Conservation (phyloP, 1,140 invertebrate species). For the Drosophila lini region DNA sequence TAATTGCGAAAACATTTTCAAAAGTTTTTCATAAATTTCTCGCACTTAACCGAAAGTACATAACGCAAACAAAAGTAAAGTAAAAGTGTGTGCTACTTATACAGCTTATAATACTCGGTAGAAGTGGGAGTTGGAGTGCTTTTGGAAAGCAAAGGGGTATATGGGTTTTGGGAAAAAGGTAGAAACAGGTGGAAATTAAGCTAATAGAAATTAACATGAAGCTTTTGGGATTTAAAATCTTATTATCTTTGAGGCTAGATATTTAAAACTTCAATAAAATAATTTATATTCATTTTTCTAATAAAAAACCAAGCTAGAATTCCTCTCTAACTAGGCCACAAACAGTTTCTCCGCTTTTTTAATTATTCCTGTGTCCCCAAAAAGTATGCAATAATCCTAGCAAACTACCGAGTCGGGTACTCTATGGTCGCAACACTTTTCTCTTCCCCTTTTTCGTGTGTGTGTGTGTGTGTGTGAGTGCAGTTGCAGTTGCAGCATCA, state of each 20-base stretch:
- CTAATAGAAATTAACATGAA: not conserved
- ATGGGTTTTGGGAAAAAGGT: not conserved
- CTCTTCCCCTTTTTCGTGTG: conserved; percentile 5
- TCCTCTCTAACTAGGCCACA: too few relatives aligned
- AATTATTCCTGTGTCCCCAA: not conserved
- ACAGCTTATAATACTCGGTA: conserved; percentile 54
- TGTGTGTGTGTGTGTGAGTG: conserved; percentile 23
- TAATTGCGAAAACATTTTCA: conserved; percentile 68
- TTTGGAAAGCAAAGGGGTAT: not conserved
- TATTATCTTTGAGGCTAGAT: too few relatives aligned
- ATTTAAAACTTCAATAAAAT: too few relatives aligned
- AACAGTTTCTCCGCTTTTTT: not conserved
- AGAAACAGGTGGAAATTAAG: not conserved
- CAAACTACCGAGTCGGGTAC: not conserved
- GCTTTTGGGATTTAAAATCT: too few relatives aligned
- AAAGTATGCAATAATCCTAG: not conserved
- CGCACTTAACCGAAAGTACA: conserved; percentile 65
- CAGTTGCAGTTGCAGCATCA: conserved; percentile 50
- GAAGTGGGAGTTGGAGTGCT: conserved; percentile 9
- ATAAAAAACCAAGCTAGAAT: too few relatives aligned
- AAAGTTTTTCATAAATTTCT: conserved; percentile 80
- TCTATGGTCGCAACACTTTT: conserved; percentile 1
- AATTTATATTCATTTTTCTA: too few relatives aligned
- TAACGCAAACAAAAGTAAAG: conserved; percentile 56
- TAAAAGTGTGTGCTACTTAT: conserved; percentile 74